Evolutionary conservation across 2,888 invertebrate species (phyloP), one percentile per base, ranked within the genome.

Genomic region (Pammene aurita): DNA sequence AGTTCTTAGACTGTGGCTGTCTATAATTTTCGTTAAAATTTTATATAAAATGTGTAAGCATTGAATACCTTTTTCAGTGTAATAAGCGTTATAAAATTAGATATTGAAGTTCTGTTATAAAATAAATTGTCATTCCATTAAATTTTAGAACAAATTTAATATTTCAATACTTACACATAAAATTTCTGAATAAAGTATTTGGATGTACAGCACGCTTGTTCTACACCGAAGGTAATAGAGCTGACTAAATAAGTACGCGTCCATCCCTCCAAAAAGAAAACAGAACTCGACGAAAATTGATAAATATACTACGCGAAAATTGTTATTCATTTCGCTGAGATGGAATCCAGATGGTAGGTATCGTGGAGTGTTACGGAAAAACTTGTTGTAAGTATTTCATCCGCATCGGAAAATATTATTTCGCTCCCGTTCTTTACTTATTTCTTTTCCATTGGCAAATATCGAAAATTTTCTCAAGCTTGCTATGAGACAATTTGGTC

Each of bases 331-430:
- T 76, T 79, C 77, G 57, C 46, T 64, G 67, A 77, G 81, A 85
- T 81, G 79, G 77, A 83, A 79, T 77, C 82, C 86, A 85, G 86
- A 87, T 84, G 85, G 79, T 82, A 78, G 76, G 73, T 74, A 73
- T 70, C 61, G 42, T 77, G 73, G 79, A 77, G 78, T 74, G 72
- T 76, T 73, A 72, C 74, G 78, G 76, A 78, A 80, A 75, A 84
- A 82, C 78, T 69, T 69, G 50, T 35, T 50, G 76, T 80, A 80
- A 74, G 80, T 78, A 77, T 80, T 79, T 77, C 78, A 75, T 78
- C 77, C 79, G 75, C 75, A 74, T 72, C 76, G 75, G 75, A 75
- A 73, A 80, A 80, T 11, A 60, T 69, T 57, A 58, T 64, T 60
- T 65, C 41, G 55, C 26, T 55, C 10, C 42, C 63, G 44, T 55